These are phyloP conservation scores for Drosophila melanogaster DNA, from an alignment of 1,140 invertebrate species.

Conservation along the genomic window DNA sequence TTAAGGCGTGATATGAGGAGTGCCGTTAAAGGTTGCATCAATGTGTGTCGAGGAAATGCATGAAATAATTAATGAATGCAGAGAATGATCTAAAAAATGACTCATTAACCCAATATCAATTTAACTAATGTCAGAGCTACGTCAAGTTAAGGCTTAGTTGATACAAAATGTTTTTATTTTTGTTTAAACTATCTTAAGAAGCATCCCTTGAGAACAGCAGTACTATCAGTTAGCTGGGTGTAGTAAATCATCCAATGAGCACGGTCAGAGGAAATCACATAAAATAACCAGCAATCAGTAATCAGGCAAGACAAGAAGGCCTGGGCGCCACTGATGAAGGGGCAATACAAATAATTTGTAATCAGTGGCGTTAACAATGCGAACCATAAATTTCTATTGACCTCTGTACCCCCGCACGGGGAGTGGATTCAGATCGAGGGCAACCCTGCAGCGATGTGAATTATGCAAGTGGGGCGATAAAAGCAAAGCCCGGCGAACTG, in stretches of 20 bases:
- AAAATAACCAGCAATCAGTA: conserved; percentile 21
- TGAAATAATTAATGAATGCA: neutral
- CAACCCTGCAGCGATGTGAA: conserved; percentile 59
- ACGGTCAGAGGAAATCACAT: conserved; percentile 7
- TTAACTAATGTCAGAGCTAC: neutral
- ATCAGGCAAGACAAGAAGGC: conserved; percentile 21
- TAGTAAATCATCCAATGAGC: neutral
- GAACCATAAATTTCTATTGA: conserved; percentile 78
- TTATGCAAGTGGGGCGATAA: conserved; percentile 81
- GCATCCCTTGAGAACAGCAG: neutral
- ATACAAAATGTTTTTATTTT: neutral
- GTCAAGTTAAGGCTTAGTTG: neutral
- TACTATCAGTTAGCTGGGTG: neutral
- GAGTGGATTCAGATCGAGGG: conserved; percentile 7
- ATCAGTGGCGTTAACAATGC: conserved; percentile 79
- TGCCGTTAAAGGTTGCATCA: conserved; percentile 1
- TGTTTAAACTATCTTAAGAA: neutral
- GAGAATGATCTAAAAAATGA: too few relatives aligned
- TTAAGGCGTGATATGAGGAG: conserved; percentile 2
- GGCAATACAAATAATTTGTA: conserved; percentile 70
- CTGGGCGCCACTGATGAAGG: conserved; percentile 12
- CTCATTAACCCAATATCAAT: neutral
- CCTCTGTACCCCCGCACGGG: conserved; percentile 56
- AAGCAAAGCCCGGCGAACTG: conserved; percentile 78
- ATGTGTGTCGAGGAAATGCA: neutral